A percentile compares a stretch with the other conserved stretches of the same genome.
phyloP scores from a whole-genome alignment of 2,888 invertebrate genomes.

The Drosophila atroscutellata region DNA sequence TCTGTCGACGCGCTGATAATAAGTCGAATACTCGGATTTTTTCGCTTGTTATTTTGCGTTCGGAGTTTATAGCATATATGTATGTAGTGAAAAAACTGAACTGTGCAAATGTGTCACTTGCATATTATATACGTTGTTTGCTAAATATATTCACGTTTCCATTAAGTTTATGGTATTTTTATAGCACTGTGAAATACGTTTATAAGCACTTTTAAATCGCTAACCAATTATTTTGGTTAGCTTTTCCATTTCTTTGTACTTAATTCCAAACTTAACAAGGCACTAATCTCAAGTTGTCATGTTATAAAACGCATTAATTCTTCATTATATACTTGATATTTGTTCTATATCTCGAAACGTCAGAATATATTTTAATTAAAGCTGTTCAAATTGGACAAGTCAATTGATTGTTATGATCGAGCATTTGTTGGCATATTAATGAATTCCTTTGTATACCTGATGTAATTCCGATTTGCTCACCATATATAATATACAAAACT shows the following conservation, averaged over 20 bases:
- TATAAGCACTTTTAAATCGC: slow-evolving; percentile 26
- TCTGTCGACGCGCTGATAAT: slow-evolving; percentile 46
- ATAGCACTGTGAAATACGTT: slow-evolving; percentile 20
- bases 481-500: slow-evolving; percentile 8
- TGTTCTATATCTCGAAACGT: background rate
- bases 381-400: background rate
- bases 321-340: background rate
- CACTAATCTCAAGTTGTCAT: slow-evolving; percentile 17
- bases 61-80: slow-evolving; percentile 14
- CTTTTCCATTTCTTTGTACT: slow-evolving; percentile 15
- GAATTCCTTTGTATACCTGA: background rate
- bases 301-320: background rate
- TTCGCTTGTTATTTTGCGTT: slow-evolving; percentile 25
- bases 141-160: slow-evolving; percentile 25
- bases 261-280: slow-evolving; percentile 7
- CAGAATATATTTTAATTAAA: slow-evolving; percentile 2
- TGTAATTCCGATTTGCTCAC: background rate
- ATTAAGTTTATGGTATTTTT: slow-evolving; percentile 32
- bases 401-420: slow-evolving; percentile 9
- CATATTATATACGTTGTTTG: slow-evolving; percentile 7
- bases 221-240: slow-evolving; percentile 31
- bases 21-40: slow-evolving; percentile 35
- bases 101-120: slow-evolving; percentile 8
- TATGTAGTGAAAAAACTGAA: slow-evolving; percentile 21
- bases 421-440: slow-evolving; percentile 19